Evolutionary conservation across 2,888 invertebrate genomes (phyloP), one percentile per base, ranked within the genome.

Genomic region (Charanyca ferruginea): DNA sequence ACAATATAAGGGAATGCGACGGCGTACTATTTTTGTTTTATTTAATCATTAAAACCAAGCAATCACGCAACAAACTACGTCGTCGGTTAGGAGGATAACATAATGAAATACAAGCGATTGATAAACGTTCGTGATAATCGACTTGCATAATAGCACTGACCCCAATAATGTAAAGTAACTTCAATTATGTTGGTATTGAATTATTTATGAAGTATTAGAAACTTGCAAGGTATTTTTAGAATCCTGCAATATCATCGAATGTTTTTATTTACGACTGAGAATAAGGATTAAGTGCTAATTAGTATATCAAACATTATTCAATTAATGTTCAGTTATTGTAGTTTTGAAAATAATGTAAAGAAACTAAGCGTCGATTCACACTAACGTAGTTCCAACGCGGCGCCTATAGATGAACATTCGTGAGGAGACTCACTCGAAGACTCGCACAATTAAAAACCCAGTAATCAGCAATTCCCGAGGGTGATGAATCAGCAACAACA

Each of bases 1-100:
- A 86, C 94, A 95, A 94, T 95, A 95, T 87, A 95, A 75, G 89
- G 89, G 91, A 94, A 94, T 95, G 95, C 90, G 94, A 95, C 90
- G 95, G 95, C 95, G 95, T 88, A 95, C 70, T 71, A 67, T 66
- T 65, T 61, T 81, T 83, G 87, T 92, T 93, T 93, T 89, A 88
- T 90, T 93, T 85, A 18, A 28, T 61, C 28, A 45, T 42, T 11
- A 11, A 18, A 47, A 57, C 25, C 18, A 45, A 28, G 28, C 28
- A 28, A 32, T 11, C 11, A 32, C 11, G 3, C 11, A 8, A 32
- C 9, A 32, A 32, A 35, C 18, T 55, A 11, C 28, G 18, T 20
- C 32, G 42, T 38, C 35, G 42, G 16, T 58, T 38, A n/a, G 23
- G n/a, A 73, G 63, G 58, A 54, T 61, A 74, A 55, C 22, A 68